phyloP scores from a whole-genome alignment of 1,140 invertebrate genomes.

The Glossosoma conforme region DNA sequence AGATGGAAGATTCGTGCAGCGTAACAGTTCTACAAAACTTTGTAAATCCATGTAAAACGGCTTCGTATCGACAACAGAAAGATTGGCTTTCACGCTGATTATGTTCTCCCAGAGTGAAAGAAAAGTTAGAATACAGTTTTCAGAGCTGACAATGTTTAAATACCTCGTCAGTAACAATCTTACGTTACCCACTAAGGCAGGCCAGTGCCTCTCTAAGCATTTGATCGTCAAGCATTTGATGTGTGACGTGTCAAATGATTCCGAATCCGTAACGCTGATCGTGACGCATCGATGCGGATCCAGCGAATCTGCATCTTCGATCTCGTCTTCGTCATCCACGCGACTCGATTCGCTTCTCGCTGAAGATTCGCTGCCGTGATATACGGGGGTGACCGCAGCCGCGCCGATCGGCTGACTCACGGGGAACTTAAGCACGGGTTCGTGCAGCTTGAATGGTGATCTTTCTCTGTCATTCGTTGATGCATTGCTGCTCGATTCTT shows the following conservation, averaged over 20 bases:
- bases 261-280: slow-evolving; percentile 67
- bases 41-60: slow-evolving; percentile 82
- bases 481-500: background rate
- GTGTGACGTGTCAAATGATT: slow-evolving; percentile 73
- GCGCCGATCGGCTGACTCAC: slow-evolving; percentile 31
- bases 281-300: slow-evolving; percentile 56
- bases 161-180: slow-evolving; percentile 52
- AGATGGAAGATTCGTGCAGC: slow-evolving; percentile 65
- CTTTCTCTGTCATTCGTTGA: background rate
- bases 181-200: slow-evolving; percentile 63
- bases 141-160: slow-evolving; percentile 54
- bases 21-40: slow-evolving; percentile 69
- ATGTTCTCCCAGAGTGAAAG: slow-evolving; percentile 82
- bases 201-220: slow-evolving; percentile 78
- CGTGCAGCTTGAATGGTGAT: slow-evolving; percentile 39
- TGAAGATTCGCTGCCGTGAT: too few species aligned
- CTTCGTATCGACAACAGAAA: slow-evolving; percentile 83
- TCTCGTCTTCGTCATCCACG: background rate
- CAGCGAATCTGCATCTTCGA: background rate
- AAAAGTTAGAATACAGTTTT: slow-evolving; percentile 73
- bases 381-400: slow-evolving; percentile 28
- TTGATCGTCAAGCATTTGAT: slow-evolving; percentile 82
- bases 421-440: slow-evolving; percentile 42
- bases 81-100: slow-evolving; percentile 86
- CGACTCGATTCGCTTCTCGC: background rate